Evolutionary conservation across 1,140 invertebrate species (phyloP), one percentile per base, ranked within the genome.

Genomic region (Marisa cornuarietis): DNA sequence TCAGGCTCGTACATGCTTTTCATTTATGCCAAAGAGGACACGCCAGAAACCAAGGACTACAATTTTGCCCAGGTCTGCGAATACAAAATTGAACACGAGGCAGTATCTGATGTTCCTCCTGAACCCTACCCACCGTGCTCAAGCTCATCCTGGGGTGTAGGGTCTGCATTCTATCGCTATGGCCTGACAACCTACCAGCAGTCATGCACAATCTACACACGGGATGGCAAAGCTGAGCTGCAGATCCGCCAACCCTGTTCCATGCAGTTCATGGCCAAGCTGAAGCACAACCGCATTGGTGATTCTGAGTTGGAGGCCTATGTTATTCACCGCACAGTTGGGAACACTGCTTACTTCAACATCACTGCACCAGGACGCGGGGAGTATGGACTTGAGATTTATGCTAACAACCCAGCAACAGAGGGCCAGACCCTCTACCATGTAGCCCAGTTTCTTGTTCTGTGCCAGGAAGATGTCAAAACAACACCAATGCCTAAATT

Each of bases 51-150:
- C 80, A 90, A 88, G 73, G 90, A 90, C 61, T 89, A 88, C 79
- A 88, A 91, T 16, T 91, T 91, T 80, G 88, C 90, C 24, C 90
- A 90, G 72, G 90, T 91, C 5, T 91, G 90, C 76, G 91, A 91
- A 75, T 91, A 91, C 82, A 88, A 90, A 83, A 86, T 91, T 24
- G 87, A 88, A 26, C 88, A 89, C 71, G 88, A 89, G 68, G 83
- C 85, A 22, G 82, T 86, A 0, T 69, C 78, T 0, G 49, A 51
- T 13, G 83, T 81, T 24, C 73, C 83, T 51, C 83, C 88, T 31
- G 79, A 86, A 58, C 89, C 71, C 26, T 91, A 90, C 86, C 91
- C 91, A 76, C 89, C 90, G 62, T 91, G 90, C 82, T 87, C 90
- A 18, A 88, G 88, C 74, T 85, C 90, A 16, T 89, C 85, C 78